Percentiles rank a stretch among this genome's conserved stretches.
Conservation (phyloP, 2,113 vertebrate genomes). For the Alces alces region DNA sequence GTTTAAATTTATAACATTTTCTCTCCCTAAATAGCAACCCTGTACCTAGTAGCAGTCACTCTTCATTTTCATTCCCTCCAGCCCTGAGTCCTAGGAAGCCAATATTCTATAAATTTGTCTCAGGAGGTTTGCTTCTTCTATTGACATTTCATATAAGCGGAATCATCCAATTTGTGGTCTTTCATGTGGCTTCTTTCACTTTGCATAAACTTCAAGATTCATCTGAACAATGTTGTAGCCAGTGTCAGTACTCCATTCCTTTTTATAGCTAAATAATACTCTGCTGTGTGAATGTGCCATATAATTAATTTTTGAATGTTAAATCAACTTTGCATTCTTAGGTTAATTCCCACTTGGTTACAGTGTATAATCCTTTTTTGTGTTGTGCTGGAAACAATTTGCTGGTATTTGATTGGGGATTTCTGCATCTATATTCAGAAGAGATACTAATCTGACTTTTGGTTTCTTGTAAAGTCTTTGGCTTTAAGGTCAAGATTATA, state of each 20-base stretch:
- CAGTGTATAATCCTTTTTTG: background rate
- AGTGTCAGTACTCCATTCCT: background rate
- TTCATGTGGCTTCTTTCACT: background rate
- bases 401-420: background rate
- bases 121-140: background rate
- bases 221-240: background rate
- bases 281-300: background rate
- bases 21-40: background rate
- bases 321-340: background rate
- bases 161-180: background rate
- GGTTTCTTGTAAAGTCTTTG: background rate
- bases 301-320: background rate
- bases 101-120: background rate
- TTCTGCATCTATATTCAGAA: background rate
- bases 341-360: background rate
- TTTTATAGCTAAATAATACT: background rate
- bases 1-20: background rate
- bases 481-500: background rate
- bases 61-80: background rate
- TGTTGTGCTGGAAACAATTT: background rate
- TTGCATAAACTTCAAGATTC: background rate
- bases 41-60: background rate
- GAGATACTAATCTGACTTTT: background rate
- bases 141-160: background rate
- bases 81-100: background rate